Conservation (phyloP, 2,113 vertebrate species). For the Rhinogobius similis region DNA sequence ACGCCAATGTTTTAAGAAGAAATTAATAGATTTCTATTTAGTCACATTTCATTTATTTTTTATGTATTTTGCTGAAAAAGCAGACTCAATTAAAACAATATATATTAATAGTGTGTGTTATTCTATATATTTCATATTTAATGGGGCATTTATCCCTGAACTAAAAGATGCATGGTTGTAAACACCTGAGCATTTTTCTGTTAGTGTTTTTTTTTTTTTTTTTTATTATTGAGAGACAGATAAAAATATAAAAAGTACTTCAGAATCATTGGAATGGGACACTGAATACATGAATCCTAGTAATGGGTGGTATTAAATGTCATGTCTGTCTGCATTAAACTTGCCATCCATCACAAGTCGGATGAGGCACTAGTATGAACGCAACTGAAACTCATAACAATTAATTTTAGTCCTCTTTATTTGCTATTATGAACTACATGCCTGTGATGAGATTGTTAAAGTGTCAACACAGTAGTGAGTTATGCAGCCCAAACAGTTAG, state of each 20-base stretch:
- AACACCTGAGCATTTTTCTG: neutral
- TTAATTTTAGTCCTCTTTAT: neutral
- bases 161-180: neutral
- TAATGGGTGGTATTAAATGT: neutral
- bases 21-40: no score
- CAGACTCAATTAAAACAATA: no score
- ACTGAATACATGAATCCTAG: neutral
- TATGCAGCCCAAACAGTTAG: constrained; percentile 20
- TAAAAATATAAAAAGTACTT: neutral
- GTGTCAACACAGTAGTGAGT: constrained; percentile 31
- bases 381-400: neutral
- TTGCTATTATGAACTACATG: constrained; percentile 15
- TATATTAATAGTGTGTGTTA: no score
- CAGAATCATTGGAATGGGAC: neutral
- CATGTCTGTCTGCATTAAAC: neutral
- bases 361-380: neutral
- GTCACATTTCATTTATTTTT: no score
- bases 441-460: constrained; percentile 27
- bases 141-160: neutral
- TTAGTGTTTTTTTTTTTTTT: neutral
- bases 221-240: neutral
- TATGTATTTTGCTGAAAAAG: no score
- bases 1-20: no score
- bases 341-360: neutral
- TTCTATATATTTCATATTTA: no score